Evolutionary conservation across 2,888 invertebrate species (phyloP), one percentile per base, ranked within the genome.

Genomic region (Alcis repandata): DNA sequence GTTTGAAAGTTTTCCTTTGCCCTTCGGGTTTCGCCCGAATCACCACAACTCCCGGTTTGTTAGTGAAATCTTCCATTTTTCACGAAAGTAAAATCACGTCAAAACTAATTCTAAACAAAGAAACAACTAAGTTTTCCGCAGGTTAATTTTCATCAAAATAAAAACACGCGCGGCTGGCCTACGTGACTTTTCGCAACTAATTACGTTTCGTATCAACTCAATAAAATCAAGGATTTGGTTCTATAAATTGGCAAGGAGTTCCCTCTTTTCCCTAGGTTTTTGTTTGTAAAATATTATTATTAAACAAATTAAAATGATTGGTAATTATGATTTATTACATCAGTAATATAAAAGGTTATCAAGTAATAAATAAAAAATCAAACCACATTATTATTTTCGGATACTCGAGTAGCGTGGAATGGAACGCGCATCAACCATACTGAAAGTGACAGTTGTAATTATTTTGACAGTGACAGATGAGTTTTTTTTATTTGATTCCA

Each of bases 1-100:
- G 95, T 87, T 96, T 97, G 79, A 97, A 97, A 46, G 97, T 95
- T 90, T 97, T 97, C 69, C 97, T 94, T 76, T 95, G 95, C 22
- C 92, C 91, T 79, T 92, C 92, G 13, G 97, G 96, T 87, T 97
- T 97, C 2, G 97, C 97, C 68, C 96, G 96, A 3, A 97, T 95
- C 9, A 97, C 95, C 1, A 97, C 92, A 11, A 94, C 94, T 59
- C 91, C 90, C 0, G 91, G 86, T 63, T 82, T 87, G 59, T 82
- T 72, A 53, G 71, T 76, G 56, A 87, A 84, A 72, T 88, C 88
- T 75, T 89, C 92, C 92, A 92, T 92, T 61, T 33, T 63, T 65
- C 33, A 65, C 60, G 64, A 66, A 66, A 19, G 62, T 27, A 51
- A 13, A 53, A 33, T 33, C 27, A 66, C 65, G 60, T 68, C 57